Conservation (phyloP, 2,113 vertebrate genomes). For the Rhodinocichla rosea region DNA sequence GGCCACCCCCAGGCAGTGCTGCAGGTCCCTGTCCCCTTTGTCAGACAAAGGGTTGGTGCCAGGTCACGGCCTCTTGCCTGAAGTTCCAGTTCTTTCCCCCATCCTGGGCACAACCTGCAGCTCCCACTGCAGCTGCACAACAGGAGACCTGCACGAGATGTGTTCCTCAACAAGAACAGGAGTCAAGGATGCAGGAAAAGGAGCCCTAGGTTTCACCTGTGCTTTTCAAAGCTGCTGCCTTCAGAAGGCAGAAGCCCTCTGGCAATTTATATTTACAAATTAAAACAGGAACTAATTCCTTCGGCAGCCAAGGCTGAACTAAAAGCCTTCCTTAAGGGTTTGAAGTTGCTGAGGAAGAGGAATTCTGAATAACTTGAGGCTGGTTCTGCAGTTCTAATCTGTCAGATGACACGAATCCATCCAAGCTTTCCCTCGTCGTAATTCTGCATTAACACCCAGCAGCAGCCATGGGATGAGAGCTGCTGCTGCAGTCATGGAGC, state of each 20-base stretch:
- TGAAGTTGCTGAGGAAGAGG: not conserved
- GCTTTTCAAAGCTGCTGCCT: not conserved
- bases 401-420: not conserved
- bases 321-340: not conserved
- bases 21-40: not conserved
- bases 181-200: not conserved
- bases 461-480: not conserved
- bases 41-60: not conserved
- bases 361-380: not conserved
- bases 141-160: not conserved
- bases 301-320: not conserved
- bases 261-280: not conserved
- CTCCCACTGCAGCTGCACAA: not conserved
- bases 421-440: not conserved
- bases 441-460: not conserved
- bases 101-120: not conserved
- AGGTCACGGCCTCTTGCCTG: accelerated
- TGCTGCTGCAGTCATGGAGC: not conserved
- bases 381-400: not conserved
- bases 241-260: not conserved
- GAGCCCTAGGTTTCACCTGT: not conserved
- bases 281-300: not conserved
- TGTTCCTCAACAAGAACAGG: not conserved
- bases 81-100: not conserved
- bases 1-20: not conserved